Percentiles rank a stretch among this genome's conserved stretches.
Conservation (phyloP, 30 jellyfish, hydroid and myxozoan species). For the Turritopsis rubra region DNA sequence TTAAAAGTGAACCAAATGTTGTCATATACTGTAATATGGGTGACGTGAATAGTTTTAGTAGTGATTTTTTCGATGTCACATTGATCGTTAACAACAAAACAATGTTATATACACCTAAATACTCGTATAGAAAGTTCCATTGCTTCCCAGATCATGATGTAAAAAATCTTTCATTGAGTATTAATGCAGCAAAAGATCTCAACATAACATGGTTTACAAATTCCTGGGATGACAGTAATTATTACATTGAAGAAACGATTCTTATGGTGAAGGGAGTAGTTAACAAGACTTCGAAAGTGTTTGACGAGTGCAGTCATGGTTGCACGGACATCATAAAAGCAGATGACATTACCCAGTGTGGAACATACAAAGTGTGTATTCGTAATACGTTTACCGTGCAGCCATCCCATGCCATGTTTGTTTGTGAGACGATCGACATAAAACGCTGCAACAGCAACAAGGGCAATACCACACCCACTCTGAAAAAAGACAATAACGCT, state of each 20-base stretch:
- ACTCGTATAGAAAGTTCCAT: not conserved
- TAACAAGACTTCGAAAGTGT: not conserved
- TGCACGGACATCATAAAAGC: not conserved
- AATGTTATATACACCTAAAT: not conserved
- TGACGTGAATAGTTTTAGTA: not conserved
- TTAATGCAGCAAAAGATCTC: not conserved
- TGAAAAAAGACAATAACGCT: not conserved
- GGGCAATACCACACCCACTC: not conserved
- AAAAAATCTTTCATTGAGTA: not conserved
- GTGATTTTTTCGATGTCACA: not conserved
- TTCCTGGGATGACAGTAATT: not conserved
- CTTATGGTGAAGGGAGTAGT: not conserved
- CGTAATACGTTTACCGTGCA: not conserved
- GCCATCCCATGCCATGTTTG: not conserved
- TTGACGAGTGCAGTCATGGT: not conserved
- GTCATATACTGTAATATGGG: not conserved
- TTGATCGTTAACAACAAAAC: not conserved
- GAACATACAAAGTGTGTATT: not conserved
- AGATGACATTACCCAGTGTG: not conserved
- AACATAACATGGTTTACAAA: not conserved
- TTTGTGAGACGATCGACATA: not conserved
- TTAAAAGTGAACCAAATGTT: not conserved
- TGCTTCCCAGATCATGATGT: not conserved
- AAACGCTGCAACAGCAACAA: not conserved
- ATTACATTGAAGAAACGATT: not conserved